Conservation (phyloP, 2,888 invertebrate genomes). For the Protodeltote pygarga region DNA sequence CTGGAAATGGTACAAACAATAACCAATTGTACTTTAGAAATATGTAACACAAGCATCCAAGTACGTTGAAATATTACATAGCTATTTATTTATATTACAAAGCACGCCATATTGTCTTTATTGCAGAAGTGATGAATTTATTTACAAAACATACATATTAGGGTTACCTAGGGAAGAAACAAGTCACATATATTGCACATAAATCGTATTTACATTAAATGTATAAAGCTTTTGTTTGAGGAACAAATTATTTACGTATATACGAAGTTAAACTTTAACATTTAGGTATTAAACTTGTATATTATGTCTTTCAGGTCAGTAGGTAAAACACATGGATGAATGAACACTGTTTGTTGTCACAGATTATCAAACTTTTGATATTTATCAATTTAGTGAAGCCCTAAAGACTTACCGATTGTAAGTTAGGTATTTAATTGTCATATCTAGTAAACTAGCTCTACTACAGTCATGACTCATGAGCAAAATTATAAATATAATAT, state of each 20-base stretch:
- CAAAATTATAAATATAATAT: no score
- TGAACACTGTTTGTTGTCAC: no score
- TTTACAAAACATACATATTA: slow-evolving; percentile 42
- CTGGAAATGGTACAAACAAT: slow-evolving; percentile 40
- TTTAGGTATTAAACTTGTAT: no score
- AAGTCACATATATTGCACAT: slow-evolving; percentile 17
- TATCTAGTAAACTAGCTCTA: no score
- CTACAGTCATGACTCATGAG: no score
- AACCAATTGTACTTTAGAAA: slow-evolving; percentile 29
- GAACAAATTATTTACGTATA: slow-evolving; percentile 25
- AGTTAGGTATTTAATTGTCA: no score
- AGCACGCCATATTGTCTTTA: slow-evolving; percentile 82
- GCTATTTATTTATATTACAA: slow-evolving; percentile 69
- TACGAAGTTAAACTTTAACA: background rate
- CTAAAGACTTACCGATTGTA: no score
- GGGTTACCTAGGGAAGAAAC: slow-evolving; percentile 16
- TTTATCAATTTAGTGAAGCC: no score
- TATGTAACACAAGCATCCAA: slow-evolving; percentile 33
- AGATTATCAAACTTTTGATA: no score
- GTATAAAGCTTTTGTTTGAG: slow-evolving; percentile 38
- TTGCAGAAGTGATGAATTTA: slow-evolving; percentile 58
- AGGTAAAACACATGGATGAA: no score
- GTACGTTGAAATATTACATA: slow-evolving; percentile 44
- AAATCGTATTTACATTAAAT: slow-evolving; percentile 25
- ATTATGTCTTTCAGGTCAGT: no score